These are phyloP conservation scores for Ptychobarbus kaznakovi DNA, from an alignment of 2,797 vertebrate species.

Conservation along the genomic window DNA sequence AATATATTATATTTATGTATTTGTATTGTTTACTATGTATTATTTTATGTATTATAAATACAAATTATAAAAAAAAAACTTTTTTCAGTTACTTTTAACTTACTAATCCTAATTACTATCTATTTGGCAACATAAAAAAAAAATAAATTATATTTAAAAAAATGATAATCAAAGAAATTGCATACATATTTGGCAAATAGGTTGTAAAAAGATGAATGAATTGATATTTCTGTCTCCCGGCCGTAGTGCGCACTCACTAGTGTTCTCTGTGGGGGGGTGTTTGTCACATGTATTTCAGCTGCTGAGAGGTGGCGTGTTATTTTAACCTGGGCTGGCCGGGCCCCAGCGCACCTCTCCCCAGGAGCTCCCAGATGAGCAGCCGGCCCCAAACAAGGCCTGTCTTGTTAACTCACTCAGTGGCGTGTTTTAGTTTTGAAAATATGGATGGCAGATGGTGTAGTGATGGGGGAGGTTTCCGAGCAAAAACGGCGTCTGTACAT, in stretches of 20 bases:
- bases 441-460: constrained; percentile 74
- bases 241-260: constrained; percentile 50
- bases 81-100: too few species aligned
- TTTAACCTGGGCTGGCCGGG: constrained; percentile 72
- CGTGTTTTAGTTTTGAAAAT: constrained; percentile 78
- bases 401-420: constrained; percentile 79
- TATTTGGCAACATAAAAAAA: too few species aligned
- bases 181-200: not conserved
- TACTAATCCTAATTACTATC: not conserved
- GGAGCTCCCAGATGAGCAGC: constrained; percentile 74
- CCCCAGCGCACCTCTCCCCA: constrained; percentile 59
- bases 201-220: constrained; percentile 21
- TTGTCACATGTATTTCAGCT: constrained; percentile 39
- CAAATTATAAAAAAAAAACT: not conserved
- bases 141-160: too few species aligned
- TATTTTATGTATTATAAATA: not conserved
- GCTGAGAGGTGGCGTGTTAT: constrained; percentile 72
- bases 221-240: constrained; percentile 62
- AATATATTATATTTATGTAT: not conserved
- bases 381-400: constrained; percentile 79
- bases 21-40: not conserved
- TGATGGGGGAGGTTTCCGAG: constrained; percentile 61
- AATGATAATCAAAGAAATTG: not conserved
- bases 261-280: constrained; percentile 22
- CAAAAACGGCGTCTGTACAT: constrained; percentile 41